phyloP scores from a whole-genome alignment of 1,140 invertebrate species.

The Magallana gigas region DNA sequence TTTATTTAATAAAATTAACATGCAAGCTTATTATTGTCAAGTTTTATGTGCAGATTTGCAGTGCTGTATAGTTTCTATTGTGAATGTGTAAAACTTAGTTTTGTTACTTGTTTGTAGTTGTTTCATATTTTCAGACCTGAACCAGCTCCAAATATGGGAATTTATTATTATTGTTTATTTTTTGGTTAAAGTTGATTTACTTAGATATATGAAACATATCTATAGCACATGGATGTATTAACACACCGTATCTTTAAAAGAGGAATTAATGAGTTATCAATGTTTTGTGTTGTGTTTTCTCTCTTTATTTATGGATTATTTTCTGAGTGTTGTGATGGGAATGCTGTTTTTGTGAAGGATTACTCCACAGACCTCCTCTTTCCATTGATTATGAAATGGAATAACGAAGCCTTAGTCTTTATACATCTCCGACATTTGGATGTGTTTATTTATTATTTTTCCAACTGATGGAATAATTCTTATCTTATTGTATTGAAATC shows the following conservation, averaged over 20 bases:
- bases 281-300: conserved; percentile 31
- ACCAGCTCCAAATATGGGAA: not conserved
- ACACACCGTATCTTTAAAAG: not conserved
- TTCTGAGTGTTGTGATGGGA: not conserved
- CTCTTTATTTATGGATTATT: conserved; percentile 3
- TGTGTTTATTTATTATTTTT: not conserved
- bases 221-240: not conserved
- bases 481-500: not conserved
- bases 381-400: not conserved
- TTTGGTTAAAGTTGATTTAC: too few species aligned
- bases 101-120: not conserved
- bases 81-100: not conserved
- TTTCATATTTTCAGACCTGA: conserved; percentile 1
- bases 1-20: not conserved
- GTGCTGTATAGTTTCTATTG: too few species aligned
- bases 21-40: too few species aligned
- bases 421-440: not conserved
- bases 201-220: too few species aligned
- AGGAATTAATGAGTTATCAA: not conserved
- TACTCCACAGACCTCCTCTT: not conserved
- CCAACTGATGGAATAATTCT: not conserved
- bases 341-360: conserved; percentile 30
- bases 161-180: not conserved
- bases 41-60: too few species aligned
- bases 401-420: not conserved